Evolutionary conservation across 2,797 vertebrate genomes (phyloP).

Genomic region (Setipinna tenuifilis): DNA sequence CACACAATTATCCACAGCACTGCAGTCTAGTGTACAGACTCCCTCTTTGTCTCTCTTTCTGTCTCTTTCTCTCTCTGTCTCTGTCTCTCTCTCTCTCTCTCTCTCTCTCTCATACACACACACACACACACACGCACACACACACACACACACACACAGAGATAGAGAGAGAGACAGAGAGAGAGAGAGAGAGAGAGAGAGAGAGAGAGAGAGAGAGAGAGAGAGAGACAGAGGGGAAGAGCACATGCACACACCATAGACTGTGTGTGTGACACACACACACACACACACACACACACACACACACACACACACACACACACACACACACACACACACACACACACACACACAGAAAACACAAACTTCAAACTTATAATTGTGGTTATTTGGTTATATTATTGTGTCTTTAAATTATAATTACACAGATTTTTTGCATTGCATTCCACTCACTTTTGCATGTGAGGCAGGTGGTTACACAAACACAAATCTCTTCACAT

Average conservation of each 20-base stretch:
- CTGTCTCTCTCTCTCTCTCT: too few species aligned
- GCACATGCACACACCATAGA: not conserved
- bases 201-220: too few species aligned
- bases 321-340: too few species aligned
- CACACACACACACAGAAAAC: too few species aligned
- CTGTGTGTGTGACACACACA: too few species aligned
- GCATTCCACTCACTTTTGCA: constrained; percentile 28
- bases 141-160: not conserved
- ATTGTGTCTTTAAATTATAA: not conserved
- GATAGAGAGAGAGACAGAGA: not conserved
- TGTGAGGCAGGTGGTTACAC: not conserved
- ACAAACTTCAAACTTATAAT: too few species aligned
- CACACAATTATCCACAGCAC: not conserved
- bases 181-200: not conserved
- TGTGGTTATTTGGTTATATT: not conserved
- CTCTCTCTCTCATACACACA: not conserved
- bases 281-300: not conserved
- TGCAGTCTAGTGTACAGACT: not conserved
- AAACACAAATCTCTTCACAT: too few species aligned
- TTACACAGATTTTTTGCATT: constrained; percentile 62
- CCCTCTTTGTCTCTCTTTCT: too few species aligned
- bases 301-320: not conserved
- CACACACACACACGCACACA: not conserved
- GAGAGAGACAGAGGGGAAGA: too few species aligned
- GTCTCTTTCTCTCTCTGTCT: too few species aligned